These are phyloP conservation scores for Chaenogobius annularis DNA, from an alignment of 2,113 vertebrate genomes.

Conservation along the genomic window DNA sequence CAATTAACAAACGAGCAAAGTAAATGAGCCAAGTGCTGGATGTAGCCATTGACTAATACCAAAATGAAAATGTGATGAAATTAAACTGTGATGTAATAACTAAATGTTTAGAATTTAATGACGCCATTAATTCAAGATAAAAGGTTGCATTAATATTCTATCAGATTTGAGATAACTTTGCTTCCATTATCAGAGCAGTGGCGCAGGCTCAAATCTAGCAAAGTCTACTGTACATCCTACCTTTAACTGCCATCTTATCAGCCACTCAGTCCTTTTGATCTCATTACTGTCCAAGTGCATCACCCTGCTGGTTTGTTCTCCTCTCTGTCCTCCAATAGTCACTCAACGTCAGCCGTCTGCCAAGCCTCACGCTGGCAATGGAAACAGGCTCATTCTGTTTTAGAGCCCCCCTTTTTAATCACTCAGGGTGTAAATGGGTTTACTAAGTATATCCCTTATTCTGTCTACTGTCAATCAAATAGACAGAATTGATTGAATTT, in stretches of 20 bases:
- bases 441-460: conserved; percentile 26
- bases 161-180: conserved; percentile 56
- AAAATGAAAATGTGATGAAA: conserved; percentile 31
- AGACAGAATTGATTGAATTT: background rate
- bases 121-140: conserved; percentile 54
- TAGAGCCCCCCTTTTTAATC: conserved; percentile 13
- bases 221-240: conserved; percentile 49
- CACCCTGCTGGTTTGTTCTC: conserved; percentile 6
- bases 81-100: conserved; percentile 30
- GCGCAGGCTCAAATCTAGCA: conserved; percentile 37
- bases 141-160: conserved; percentile 62
- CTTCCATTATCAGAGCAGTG: conserved; percentile 25
- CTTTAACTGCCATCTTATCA: conserved; percentile 45
- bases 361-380: background rate
- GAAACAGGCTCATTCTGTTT: conserved; percentile 25
- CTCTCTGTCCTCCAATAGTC: conserved; percentile 2
- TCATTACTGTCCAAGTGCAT: conserved; percentile 14
- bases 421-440: background rate
- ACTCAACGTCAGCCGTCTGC: background rate
- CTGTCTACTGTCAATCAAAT: background rate
- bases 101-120: conserved; percentile 59
- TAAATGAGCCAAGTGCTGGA: conserved; percentile 5
- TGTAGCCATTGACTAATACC: conserved; percentile 1
- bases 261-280: conserved; percentile 33
- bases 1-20: background rate